A percentile compares a stretch with the other conserved stretches of the same genome.
Conservation (phyloP, 2,113 vertebrate species). For the Muntiacus muntjak region DNA sequence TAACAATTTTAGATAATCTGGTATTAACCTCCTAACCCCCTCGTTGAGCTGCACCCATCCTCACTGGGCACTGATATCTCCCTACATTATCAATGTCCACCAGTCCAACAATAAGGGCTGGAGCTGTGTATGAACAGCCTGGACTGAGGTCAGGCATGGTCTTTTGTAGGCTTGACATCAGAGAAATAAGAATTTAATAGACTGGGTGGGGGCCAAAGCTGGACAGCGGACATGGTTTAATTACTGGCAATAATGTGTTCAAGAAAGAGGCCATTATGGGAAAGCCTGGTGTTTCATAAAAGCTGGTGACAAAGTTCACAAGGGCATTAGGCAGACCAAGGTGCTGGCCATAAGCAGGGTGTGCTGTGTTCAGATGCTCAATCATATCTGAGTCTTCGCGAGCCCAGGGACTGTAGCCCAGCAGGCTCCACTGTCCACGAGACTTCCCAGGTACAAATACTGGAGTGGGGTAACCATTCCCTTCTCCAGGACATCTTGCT, state of each 20-base stretch:
- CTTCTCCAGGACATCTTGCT: neutral
- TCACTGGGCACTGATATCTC: neutral
- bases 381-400: neutral
- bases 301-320: neutral
- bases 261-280: neutral
- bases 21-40: neutral
- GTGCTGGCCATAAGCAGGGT: rapidly evolving
- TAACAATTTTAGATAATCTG: too few species aligned
- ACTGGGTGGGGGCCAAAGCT: neutral
- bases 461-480: neutral
- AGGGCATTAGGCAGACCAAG: neutral
- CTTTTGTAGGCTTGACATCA: neutral
- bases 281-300: rapidly evolving
- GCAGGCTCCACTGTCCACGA: neutral
- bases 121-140: too few species aligned
- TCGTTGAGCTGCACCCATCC: rapidly evolving
- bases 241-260: too few species aligned
- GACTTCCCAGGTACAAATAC: neutral
- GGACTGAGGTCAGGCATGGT: neutral
- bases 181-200: neutral
- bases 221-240: neutral
- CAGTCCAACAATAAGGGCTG: neutral
- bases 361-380: neutral
- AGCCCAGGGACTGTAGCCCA: neutral
- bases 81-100: rapidly evolving